Evolutionary conservation across 2,797 vertebrate genomes (phyloP), one percentile per base, ranked within the genome.

Genomic region (Diceros bicornis): DNA sequence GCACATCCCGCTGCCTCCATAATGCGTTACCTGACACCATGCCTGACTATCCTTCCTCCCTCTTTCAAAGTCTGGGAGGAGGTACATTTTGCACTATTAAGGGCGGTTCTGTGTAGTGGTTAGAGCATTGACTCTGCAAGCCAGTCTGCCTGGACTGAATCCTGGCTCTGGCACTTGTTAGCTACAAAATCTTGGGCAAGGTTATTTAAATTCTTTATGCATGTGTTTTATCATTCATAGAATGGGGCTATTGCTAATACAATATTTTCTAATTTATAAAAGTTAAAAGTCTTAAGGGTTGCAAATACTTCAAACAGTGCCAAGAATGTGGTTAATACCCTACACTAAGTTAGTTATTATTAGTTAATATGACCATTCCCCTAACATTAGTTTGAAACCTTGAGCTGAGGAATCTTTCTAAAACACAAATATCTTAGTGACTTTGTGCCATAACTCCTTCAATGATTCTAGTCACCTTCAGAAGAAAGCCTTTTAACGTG

Each of bases 1-100:
- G 17, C 21, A 62, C 1, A 0, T 0, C 13, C 25, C 34, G 8
- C 17, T 47, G 14, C 29, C 18, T n/a, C 27, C 52, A 20, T 3
- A 82, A 74, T 74, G 34, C 10, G 25, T 32, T 59, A 17, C 20
- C 47, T 86, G 90, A 29, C 14, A 4, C 6, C 44, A 0, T 25
- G 4, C 34, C 32, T n/a, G 6, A 25, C 37, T 27, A 29, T 6
- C 20, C 1, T 82, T 86, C 17, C 37, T 77, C 4, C 0, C 34
- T 84, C 2, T 83, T 55, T 47, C 7, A 52, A 69, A 44, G 5
- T 21, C 41, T 66, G n/a, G 2, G 21, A 55, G 17, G 62, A 89
- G 12, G 10, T 18, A 16, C 32, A 34, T 4, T 71, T 47, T 89
- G 3, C 27, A 21, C 20, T 41, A 7, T 18, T 50, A 34, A 21